phyloP scores from a whole-genome alignment of 2,888 invertebrate species.

The Gandaritis pyraliata region DNA sequence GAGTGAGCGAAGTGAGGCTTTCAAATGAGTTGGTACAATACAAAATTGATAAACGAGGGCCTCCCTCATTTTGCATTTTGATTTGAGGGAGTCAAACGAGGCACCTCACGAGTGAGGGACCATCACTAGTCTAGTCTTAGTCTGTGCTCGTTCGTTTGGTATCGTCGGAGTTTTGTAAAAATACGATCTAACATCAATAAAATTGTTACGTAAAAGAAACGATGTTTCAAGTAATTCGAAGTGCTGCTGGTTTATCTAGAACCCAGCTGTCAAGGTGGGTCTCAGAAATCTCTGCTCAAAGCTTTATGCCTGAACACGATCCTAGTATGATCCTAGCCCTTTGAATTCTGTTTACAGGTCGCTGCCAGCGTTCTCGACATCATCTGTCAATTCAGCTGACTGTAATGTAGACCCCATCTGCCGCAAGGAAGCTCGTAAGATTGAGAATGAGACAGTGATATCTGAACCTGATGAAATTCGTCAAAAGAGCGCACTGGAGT shows the following conservation, averaged over 20 bases:
- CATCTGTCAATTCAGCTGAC: conserved; percentile 37
- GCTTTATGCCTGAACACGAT: background rate
- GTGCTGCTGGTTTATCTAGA: conserved; percentile 56
- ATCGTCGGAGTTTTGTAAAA: too few species aligned
- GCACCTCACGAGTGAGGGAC: too few species aligned
- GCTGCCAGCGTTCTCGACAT: conserved; percentile 64
- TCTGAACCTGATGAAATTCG: conserved; percentile 77
- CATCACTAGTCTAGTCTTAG: too few species aligned
- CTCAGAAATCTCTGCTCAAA: background rate
- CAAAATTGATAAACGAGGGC: too few species aligned
- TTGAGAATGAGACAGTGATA: conserved; percentile 78
- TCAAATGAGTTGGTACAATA: too few species aligned
- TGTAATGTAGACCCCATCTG: conserved; percentile 51
- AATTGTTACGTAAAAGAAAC: conserved; percentile 54
- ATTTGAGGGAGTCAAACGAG: too few species aligned
- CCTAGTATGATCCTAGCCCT: background rate
- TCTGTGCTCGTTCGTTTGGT: too few species aligned
- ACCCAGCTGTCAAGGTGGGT: conserved; percentile 62
- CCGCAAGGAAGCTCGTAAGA: conserved; percentile 75
- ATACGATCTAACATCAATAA: background rate
- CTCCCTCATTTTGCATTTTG: too few species aligned
- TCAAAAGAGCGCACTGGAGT: conserved; percentile 72
- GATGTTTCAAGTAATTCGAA: conserved; percentile 67
- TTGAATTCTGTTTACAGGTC: conserved; percentile 55
- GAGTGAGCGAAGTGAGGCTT: too few species aligned